Conservation (phyloP, 53 echinoderm and acorn worm species). For the Henricia sp. region DNA sequence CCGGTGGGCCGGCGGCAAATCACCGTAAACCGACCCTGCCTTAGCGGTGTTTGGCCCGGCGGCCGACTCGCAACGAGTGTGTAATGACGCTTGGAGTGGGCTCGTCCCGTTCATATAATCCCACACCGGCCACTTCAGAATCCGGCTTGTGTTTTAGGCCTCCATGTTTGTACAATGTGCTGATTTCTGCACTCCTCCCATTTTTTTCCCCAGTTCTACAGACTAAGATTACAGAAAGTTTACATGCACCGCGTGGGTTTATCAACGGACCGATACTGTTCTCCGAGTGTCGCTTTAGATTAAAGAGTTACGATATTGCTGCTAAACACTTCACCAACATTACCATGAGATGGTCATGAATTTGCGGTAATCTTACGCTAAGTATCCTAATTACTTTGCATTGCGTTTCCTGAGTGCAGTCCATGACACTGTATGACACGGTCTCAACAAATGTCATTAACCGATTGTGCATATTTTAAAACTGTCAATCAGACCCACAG, state of each 20-base stretch:
- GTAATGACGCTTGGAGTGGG: conserved; percentile 57
- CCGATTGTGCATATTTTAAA: no score
- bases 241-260: conserved; percentile 30
- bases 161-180: conserved; percentile 50
- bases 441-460: no score
- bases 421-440: no score
- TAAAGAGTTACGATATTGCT: conserved; percentile 1
- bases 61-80: conserved; percentile 44
- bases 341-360: no score
- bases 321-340: no score
- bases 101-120: conserved; percentile 45
- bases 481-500: no score
- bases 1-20: conserved; percentile 28
- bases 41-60: conserved; percentile 55
- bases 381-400: no score
- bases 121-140: conserved; percentile 21
- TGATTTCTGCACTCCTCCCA: conserved; percentile 8
- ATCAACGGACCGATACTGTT: neutral
- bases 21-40: conserved; percentile 23
- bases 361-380: no score
- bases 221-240: conserved; percentile 37
- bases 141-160: conserved; percentile 55
- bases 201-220: neutral
- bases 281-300: conserved; percentile 27
- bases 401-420: no score